A percentile compares a stretch with the other conserved stretches of the same genome.
Evolutionary conservation across 2,888 invertebrate species (phyloP).

Genomic region (Oconnorella tubifera): DNA sequence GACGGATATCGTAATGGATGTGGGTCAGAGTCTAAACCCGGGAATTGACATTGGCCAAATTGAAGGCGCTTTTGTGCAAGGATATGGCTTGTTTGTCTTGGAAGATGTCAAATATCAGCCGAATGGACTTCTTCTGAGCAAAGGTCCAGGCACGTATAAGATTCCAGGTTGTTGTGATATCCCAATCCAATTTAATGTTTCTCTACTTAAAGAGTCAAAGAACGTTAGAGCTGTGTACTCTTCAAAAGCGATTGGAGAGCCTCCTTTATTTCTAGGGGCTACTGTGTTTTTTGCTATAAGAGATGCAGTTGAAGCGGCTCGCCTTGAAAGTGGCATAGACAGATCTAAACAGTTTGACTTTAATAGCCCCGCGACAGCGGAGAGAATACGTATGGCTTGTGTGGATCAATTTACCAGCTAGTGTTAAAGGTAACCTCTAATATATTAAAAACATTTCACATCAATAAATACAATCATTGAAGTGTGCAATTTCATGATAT

Average conservation of each 20-base stretch:
- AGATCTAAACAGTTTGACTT: slow-evolving; percentile 61
- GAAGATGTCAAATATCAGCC: slow-evolving; percentile 86
- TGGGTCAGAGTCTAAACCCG: slow-evolving; percentile 45
- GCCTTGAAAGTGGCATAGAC: slow-evolving; percentile 68
- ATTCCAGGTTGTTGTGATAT: slow-evolving; percentile 89
- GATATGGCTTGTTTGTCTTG: slow-evolving; percentile 84
- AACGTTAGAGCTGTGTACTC: slow-evolving; percentile 90
- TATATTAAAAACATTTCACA: too few relatives aligned
- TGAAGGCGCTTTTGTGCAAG: slow-evolving; percentile 58
- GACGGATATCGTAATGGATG: slow-evolving; percentile 46
- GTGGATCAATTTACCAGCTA: too few relatives aligned
- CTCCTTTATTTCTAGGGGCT: slow-evolving; percentile 84
- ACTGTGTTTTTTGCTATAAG: slow-evolving; percentile 85
- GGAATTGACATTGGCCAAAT: slow-evolving; percentile 47
- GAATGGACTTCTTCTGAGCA: slow-evolving; percentile 73
- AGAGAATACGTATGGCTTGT: slow-evolving; percentile 84
- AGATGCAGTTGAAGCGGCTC: slow-evolving; percentile 72
- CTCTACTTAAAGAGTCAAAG: slow-evolving; percentile 80
- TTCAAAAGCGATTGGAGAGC: slow-evolving; percentile 95
- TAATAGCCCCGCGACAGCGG: slow-evolving; percentile 82
- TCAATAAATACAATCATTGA: too few relatives aligned
- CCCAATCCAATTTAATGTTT: slow-evolving; percentile 86
- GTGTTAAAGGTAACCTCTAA: too few relatives aligned
- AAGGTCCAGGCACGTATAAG: slow-evolving; percentile 91
- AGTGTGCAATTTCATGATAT: too few relatives aligned